Conservation (phyloP, 2,888 invertebrate genomes). For the Tenthredo notha region DNA sequence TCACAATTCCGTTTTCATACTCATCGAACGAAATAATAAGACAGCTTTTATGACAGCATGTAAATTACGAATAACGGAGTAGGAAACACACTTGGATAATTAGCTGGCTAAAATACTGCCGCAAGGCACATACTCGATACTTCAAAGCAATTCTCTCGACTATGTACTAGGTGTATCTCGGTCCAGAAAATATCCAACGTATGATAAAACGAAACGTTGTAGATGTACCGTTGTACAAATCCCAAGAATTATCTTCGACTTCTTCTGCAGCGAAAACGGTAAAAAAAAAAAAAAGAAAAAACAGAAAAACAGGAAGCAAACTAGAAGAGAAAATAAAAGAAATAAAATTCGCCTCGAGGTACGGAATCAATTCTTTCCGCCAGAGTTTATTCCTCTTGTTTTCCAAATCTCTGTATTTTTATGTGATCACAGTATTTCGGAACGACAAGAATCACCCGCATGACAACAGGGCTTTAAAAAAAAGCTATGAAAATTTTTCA, state of each 20-base stretch:
- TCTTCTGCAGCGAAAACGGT: neutral
- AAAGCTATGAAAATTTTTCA: neutral
- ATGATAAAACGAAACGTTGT: neutral
- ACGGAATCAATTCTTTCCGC: neutral
- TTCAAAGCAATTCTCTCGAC: slow-evolving; percentile 22
- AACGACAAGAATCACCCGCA: neutral
- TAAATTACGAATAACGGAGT: neutral
- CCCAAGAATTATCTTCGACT: neutral
- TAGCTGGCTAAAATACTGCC: neutral
- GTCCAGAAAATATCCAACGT: neutral
- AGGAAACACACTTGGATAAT: slow-evolving; percentile 1
- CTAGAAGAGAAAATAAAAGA: neutral
- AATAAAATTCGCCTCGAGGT: neutral
- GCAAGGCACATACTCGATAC: neutral
- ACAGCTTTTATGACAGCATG: neutral
- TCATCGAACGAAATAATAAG: neutral
- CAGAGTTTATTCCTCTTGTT: neutral
- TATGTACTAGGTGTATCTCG: neutral
- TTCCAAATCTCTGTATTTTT: neutral
- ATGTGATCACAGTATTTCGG: neutral
- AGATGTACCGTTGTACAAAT: neutral
- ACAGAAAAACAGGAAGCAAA: too few relatives aligned
- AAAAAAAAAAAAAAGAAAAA: neutral
- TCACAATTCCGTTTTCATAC: neutral
- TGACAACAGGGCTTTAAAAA: neutral